Evolutionary conservation across 1,140 invertebrate species (phyloP).

Genomic region (Neotoxoptera formosana): DNA sequence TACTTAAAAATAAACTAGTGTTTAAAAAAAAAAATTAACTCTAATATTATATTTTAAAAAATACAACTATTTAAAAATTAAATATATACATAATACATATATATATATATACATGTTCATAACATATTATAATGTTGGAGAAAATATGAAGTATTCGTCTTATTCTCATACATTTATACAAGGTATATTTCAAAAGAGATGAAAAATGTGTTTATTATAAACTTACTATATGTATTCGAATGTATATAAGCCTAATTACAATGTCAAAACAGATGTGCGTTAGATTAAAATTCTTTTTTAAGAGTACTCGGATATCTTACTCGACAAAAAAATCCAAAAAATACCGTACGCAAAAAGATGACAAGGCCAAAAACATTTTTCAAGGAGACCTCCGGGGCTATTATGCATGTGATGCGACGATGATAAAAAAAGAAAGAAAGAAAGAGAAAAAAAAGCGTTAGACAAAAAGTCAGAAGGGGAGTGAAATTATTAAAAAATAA

Average conservation of each 20-base stretch:
- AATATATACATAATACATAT: no score
- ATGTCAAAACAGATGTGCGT: conserved; percentile 23
- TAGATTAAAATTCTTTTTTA: conserved; percentile 37
- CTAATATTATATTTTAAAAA: background rate
- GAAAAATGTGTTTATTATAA: conserved; percentile 31
- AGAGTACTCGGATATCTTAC: conserved; percentile 37
- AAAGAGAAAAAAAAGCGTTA: conserved; percentile 30
- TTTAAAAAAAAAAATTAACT: no score
- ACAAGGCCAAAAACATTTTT: conserved; percentile 57
- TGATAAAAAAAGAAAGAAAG: conserved; percentile 35
- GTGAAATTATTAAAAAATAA: conserved; percentile 58
- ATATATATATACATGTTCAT: background rate
- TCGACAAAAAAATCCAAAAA: conserved; percentile 45
- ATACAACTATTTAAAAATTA: background rate
- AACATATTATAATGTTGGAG: background rate
- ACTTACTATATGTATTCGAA: background rate
- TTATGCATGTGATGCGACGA: conserved; percentile 49
- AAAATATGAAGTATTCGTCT: background rate
- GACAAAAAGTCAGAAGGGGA: conserved; percentile 54
- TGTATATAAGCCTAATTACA: conserved; percentile 23
- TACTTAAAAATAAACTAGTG: background rate
- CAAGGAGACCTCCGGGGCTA: conserved; percentile 47
- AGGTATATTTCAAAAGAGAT: background rate
- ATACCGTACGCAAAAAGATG: conserved; percentile 45
- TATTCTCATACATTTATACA: background rate